Evolutionary conservation across 2,113 vertebrate genomes (phyloP).

Genomic region (Ploceus nigricollis): DNA sequence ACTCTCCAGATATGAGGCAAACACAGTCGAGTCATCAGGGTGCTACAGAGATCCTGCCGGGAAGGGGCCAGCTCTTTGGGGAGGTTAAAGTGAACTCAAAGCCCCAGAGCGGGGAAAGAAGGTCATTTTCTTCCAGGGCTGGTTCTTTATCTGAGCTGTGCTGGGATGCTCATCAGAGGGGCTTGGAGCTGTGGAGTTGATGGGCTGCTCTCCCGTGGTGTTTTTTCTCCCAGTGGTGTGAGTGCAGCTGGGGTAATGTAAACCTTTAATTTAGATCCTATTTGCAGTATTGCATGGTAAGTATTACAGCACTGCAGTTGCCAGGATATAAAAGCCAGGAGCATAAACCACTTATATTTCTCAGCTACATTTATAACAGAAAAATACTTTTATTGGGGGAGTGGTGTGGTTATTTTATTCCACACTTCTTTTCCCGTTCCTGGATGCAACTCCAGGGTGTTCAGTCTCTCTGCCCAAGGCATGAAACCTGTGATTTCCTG

Average conservation of each 20-base stretch:
- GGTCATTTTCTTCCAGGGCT: background rate
- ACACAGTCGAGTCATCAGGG: background rate
- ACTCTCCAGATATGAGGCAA: background rate
- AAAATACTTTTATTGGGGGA: background rate
- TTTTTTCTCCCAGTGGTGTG: background rate
- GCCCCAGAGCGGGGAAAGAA: background rate
- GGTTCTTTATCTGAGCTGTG: fast-evolving
- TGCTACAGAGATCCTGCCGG: fast-evolving
- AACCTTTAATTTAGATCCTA: background rate
- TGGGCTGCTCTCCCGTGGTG: fast-evolving
- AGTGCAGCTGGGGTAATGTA: background rate
- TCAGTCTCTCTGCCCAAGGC: background rate
- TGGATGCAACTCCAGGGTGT: background rate
- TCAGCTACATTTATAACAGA: background rate
- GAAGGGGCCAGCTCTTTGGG: background rate
- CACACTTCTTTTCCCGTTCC: background rate
- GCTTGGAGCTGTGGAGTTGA: background rate
- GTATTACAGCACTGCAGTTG: background rate
- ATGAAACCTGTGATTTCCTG: background rate
- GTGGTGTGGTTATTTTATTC: background rate
- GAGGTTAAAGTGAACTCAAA: background rate
- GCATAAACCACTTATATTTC: background rate
- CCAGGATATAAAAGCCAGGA: background rate
- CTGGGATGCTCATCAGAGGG: fast-evolving
- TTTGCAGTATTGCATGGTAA: background rate